These are phyloP conservation scores for Eupsittula cactorum DNA, from an alignment of 2,113 vertebrate genomes.

Conservation along the genomic window DNA sequence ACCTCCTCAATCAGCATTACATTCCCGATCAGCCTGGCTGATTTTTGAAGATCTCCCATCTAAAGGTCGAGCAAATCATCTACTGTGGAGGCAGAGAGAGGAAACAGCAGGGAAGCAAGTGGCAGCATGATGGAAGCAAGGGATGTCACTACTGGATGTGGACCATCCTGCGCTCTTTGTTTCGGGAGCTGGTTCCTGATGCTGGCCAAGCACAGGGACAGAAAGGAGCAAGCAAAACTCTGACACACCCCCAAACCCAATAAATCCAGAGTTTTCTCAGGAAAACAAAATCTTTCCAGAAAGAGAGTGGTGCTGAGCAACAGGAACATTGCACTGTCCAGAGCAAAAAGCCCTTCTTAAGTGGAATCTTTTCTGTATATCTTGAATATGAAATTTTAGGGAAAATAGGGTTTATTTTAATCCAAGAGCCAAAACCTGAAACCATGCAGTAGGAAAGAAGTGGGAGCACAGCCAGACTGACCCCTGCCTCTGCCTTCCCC, in stretches of 20 bases:
- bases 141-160: rapidly evolving
- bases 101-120: not conserved
- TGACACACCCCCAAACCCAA: not conserved
- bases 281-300: not conserved
- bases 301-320: not conserved
- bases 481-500: not conserved
- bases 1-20: constrained; percentile 52
- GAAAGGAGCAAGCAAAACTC: not conserved
- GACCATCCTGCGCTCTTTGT: not conserved
- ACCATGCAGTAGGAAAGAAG: not conserved
- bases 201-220: not conserved
- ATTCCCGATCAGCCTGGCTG: constrained; percentile 12
- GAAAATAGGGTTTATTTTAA: not conserved
- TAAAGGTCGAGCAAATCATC: constrained; percentile 21
- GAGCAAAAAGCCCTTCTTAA: not conserved
- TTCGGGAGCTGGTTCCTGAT: not conserved
- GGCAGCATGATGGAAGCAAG: rapidly evolving
- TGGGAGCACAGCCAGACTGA: not conserved
- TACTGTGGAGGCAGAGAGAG: not conserved
- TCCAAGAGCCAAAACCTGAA: not conserved
- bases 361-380: not conserved
- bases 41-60: not conserved
- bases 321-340: not conserved
- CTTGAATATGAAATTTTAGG: not conserved
- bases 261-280: not conserved